These are phyloP conservation scores for Tiaroga cobitis DNA, from an alignment of 2,797 vertebrate species.

Conservation along the genomic window DNA sequence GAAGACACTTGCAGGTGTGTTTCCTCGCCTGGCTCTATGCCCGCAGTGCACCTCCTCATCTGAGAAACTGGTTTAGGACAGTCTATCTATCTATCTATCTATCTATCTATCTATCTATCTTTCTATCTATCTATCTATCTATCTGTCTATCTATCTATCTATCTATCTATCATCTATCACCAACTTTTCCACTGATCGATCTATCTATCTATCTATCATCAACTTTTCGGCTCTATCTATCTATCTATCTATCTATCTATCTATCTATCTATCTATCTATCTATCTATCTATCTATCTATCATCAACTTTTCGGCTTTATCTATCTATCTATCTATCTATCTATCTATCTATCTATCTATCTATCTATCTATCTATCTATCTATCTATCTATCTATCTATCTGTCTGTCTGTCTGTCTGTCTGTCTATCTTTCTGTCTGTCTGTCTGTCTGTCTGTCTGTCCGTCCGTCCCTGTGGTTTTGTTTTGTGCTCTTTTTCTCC, in stretches of 20 bases:
- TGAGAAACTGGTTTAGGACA: too few relatives aligned
- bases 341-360: neutral
- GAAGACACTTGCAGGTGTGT: neutral
- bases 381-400: neutral
- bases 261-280: too few relatives aligned
- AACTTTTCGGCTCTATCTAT: too few relatives aligned
- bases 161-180: too few relatives aligned
- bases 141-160: too few relatives aligned
- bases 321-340: neutral
- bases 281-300: neutral
- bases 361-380: neutral
- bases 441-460: rapidly evolving
- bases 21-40: neutral
- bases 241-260: too few relatives aligned
- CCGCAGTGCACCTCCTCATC: neutral
- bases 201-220: too few relatives aligned
- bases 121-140: neutral
- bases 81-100: too few relatives aligned
- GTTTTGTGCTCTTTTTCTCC: neutral
- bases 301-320: too few relatives aligned
- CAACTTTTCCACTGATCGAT: too few relatives aligned
- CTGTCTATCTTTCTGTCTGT: neutral
- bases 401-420: neutral
- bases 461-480: neutral
- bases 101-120: neutral